phyloP scores from a whole-genome alignment of 92 coral and sea anemone species.

The Phenganax subtilis region DNA sequence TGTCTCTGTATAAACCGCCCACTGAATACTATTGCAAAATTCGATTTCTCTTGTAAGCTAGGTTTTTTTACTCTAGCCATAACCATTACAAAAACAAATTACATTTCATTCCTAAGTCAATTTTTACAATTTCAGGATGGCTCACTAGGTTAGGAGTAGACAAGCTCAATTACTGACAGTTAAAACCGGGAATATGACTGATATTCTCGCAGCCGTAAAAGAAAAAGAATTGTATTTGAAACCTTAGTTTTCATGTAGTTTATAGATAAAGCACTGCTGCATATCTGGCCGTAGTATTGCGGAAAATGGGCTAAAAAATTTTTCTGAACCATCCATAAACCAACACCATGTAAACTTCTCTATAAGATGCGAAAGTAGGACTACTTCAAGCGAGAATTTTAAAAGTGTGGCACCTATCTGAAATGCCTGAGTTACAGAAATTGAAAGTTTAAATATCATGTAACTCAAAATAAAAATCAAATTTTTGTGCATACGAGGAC shows the following conservation, averaged over 20 bases:
- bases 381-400: slow-evolving; percentile 17
- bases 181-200: slow-evolving; percentile 19
- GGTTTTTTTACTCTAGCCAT: no score
- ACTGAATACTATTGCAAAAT: no score
- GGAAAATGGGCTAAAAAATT: background rate
- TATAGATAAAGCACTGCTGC: background rate
- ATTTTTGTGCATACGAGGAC: slow-evolving; percentile 6
- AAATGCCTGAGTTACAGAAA: slow-evolving; percentile 10
- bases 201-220: slow-evolving; percentile 9
- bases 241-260: slow-evolving; percentile 3
- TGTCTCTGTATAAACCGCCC: no score
- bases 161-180: background rate
- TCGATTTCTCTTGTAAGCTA: no score
- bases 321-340: slow-evolving; percentile 8
- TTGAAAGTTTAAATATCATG: background rate
- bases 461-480: slow-evolving; percentile 7
- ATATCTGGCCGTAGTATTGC: slow-evolving; percentile 1
- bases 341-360: slow-evolving; percentile 9
- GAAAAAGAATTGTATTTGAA: background rate
- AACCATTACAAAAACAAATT: no score
- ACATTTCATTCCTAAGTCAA: background rate
- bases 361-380: background rate
- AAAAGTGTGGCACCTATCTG: slow-evolving; percentile 23
- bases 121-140: slow-evolving; percentile 14
- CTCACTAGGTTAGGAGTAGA: background rate